These are phyloP conservation scores for Archips crataeganus DNA, from an alignment of 2,888 invertebrate genomes.

Conservation along the genomic window DNA sequence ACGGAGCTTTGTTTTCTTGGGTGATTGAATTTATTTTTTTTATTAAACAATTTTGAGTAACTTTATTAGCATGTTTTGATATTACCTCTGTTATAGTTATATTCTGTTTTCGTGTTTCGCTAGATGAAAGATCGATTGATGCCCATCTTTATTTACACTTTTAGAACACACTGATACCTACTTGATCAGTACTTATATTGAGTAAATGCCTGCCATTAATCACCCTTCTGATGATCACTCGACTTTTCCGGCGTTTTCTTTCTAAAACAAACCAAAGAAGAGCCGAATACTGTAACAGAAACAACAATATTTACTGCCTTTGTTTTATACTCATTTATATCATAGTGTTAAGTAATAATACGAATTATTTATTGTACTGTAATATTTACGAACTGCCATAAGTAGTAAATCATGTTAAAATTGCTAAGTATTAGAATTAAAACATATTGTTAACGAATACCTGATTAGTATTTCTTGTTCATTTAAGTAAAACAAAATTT, in stretches of 20 bases:
- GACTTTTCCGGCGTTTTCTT: conserved; percentile 24
- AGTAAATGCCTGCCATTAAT: neutral
- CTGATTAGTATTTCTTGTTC: neutral
- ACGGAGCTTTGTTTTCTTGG: too few relatives aligned
- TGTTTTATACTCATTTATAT: conserved; percentile 28
- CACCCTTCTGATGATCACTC: neutral
- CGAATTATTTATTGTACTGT: conserved; percentile 74
- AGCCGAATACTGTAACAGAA: conserved; percentile 15
- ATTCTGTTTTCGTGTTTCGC: too few relatives aligned
- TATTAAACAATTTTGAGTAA: too few relatives aligned
- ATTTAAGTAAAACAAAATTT: neutral
- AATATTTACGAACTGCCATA: conserved; percentile 76
- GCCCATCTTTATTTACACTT: too few relatives aligned
- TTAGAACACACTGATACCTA: too few relatives aligned
- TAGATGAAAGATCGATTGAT: too few relatives aligned
- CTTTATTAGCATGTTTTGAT: too few relatives aligned
- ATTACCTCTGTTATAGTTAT: too few relatives aligned
- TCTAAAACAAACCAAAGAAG: conserved; percentile 39
- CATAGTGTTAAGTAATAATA: conserved; percentile 46
- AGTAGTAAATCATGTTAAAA: conserved; percentile 59
- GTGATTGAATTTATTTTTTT: too few relatives aligned
- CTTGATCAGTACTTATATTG: too few relatives aligned
- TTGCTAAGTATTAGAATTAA: conserved; percentile 27
- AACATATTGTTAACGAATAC: conserved; percentile 9
- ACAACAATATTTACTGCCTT: conserved; percentile 7